These are phyloP conservation scores for Lymantria dispar DNA, from an alignment of 2,888 invertebrate species.

Conservation along the genomic window DNA sequence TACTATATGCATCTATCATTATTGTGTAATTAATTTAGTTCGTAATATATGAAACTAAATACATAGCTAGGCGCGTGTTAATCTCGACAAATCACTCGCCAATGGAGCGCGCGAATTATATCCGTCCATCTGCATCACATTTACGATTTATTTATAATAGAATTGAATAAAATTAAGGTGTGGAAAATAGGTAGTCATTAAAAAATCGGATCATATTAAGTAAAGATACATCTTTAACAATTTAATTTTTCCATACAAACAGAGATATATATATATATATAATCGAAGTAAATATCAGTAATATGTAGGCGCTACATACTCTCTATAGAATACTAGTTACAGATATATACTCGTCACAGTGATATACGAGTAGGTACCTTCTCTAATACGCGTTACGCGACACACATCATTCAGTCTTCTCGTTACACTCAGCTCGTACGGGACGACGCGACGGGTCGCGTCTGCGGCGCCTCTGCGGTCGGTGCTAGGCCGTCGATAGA, in stretches of 20 bases:
- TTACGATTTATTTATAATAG: too few species aligned
- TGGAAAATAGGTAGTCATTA: neutral
- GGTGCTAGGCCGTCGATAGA: conserved; percentile 11
- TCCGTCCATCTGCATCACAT: too few species aligned
- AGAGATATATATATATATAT: conserved; percentile 11
- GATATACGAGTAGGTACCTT: conserved; percentile 3
- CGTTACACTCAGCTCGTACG: conserved; percentile 62
- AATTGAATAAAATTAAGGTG: too few species aligned
- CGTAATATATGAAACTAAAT: too few species aligned
- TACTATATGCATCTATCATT: too few species aligned
- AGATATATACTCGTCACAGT: conserved; percentile 12
- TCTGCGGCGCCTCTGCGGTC: neutral
- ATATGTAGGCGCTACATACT: too few species aligned
- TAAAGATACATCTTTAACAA: conserved; percentile 11
- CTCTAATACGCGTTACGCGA: conserved; percentile 38
- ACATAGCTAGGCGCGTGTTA: too few species aligned
- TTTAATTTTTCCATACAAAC: conserved; percentile 27
- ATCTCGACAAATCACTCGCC: too few species aligned
- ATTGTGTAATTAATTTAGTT: too few species aligned
- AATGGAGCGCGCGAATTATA: too few species aligned
- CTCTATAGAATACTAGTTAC: neutral
- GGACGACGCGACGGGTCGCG: conserved; percentile 26
- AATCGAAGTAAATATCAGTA: conserved; percentile 8
- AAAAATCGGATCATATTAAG: neutral
- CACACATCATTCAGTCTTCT: conserved; percentile 67